phyloP scores from a whole-genome alignment of 2,888 invertebrate species.

The Lasioglossum calceatum region DNA sequence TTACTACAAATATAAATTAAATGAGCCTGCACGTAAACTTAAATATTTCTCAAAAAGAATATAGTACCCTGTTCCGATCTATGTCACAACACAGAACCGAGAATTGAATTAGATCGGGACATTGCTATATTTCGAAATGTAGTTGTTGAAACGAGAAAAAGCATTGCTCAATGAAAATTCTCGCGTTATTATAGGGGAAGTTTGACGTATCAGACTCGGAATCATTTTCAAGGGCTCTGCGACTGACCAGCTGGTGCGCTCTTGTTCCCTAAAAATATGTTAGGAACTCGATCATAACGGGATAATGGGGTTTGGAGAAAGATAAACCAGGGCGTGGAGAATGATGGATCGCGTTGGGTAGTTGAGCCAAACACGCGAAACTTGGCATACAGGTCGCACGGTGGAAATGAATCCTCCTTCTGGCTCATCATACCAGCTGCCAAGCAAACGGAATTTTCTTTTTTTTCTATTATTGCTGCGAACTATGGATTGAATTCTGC shows the following conservation, averaged over 20 bases:
- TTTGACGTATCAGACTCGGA: conserved; percentile 22
- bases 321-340: conserved; percentile 49
- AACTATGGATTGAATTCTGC: conserved; percentile 57
- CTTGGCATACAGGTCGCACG: conserved; percentile 55
- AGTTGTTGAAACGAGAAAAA: not conserved
- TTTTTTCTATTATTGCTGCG: conserved; percentile 52
- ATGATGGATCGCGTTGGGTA: conserved; percentile 46
- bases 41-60: too few relatives aligned
- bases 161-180: not conserved
- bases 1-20: too few relatives aligned
- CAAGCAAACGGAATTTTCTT: conserved; percentile 58
- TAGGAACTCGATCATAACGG: conserved; percentile 55
- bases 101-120: too few relatives aligned
- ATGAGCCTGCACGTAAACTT: too few relatives aligned
- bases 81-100: too few relatives aligned
- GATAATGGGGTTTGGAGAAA: conserved; percentile 54
- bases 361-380: conserved; percentile 47
- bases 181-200: not conserved
- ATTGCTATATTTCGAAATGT: not conserved
- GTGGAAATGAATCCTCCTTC: conserved; percentile 53
- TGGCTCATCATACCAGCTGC: conserved; percentile 52
- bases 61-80: too few relatives aligned
- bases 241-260: conserved; percentile 20
- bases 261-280: conserved; percentile 49
- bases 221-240: conserved; percentile 30